Conservation (phyloP, 2,113 vertebrate genomes). For the Penelope pileata region DNA sequence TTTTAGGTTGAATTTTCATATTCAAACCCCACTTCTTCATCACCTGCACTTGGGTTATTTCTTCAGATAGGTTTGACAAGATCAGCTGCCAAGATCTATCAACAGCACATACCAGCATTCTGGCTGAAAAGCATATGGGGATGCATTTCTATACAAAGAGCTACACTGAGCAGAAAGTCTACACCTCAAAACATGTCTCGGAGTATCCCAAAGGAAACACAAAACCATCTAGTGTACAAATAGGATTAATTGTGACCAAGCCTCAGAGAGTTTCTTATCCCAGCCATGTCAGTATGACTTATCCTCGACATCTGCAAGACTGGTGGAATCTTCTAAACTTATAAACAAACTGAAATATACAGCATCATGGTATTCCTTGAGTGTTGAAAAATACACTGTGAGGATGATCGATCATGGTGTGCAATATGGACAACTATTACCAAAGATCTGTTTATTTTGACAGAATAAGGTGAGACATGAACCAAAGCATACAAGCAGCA, state of each 20-base stretch:
- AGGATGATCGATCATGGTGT: background rate
- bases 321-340: conserved; percentile 6
- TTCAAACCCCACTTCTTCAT: background rate
- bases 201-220: conserved; percentile 49
- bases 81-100: conserved; percentile 51
- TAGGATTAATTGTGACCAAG: conserved; percentile 45
- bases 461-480: background rate
- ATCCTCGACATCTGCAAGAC: conserved; percentile 26
- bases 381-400: background rate
- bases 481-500: background rate
- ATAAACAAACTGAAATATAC: background rate
- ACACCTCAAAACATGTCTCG: conserved; percentile 25
- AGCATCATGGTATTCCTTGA: background rate
- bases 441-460: conserved; percentile 7
- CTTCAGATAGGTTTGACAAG: conserved; percentile 3
- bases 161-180: conserved; percentile 38
- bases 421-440: background rate
- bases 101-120: conserved; percentile 17
- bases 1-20: background rate
- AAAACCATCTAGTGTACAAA: conserved; percentile 47
- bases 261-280: background rate
- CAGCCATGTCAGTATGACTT: background rate
- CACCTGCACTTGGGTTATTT: background rate
- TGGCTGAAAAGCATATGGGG: conserved; percentile 43
- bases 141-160: conserved; percentile 26